phyloP scores from a whole-genome alignment of 2,113 vertebrate species.

The Guaruba guarouba region DNA sequence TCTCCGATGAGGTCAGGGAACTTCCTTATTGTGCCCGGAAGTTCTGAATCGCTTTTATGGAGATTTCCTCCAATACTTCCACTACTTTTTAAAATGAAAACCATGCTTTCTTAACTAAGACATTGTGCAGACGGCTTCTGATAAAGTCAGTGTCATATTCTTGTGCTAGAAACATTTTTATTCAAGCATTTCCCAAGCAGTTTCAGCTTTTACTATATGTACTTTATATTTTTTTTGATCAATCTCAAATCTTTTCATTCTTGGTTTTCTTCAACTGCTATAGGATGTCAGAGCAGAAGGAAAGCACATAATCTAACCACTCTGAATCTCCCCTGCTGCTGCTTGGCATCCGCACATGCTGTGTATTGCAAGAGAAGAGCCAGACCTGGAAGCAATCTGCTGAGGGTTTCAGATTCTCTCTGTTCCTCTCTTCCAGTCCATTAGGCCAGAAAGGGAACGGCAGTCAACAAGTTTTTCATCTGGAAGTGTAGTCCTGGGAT shows the following conservation, averaged over 20 bases:
- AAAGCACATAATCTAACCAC: not conserved
- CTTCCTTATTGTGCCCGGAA: not conserved
- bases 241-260: not conserved
- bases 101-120: not conserved
- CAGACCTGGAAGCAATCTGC: slow-evolving; percentile 57
- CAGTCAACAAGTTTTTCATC: slow-evolving; percentile 46
- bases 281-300: slow-evolving; percentile 13
- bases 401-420: slow-evolving; percentile 58
- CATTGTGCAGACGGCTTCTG: not conserved
- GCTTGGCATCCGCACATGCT: slow-evolving; percentile 24
- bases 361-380: slow-evolving; percentile 17
- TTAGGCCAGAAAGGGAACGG: slow-evolving; percentile 43
- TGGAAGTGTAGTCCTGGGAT: slow-evolving; percentile 27
- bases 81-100: not conserved
- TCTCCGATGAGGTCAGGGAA: not conserved
- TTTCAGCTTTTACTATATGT: not conserved
- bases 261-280: not conserved
- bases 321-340: slow-evolving; percentile 56
- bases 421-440: slow-evolving; percentile 52
- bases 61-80: not conserved
- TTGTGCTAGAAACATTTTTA: not conserved
- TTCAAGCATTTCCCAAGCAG: not conserved
- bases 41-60: not conserved
- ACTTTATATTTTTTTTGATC: not conserved
- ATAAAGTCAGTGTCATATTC: not conserved